A percentile compares a stretch with the other conserved stretches of the same genome.
Evolutionary conservation across 2,888 invertebrate genomes (phyloP).

Genomic region (Cantharis lateralis): DNA sequence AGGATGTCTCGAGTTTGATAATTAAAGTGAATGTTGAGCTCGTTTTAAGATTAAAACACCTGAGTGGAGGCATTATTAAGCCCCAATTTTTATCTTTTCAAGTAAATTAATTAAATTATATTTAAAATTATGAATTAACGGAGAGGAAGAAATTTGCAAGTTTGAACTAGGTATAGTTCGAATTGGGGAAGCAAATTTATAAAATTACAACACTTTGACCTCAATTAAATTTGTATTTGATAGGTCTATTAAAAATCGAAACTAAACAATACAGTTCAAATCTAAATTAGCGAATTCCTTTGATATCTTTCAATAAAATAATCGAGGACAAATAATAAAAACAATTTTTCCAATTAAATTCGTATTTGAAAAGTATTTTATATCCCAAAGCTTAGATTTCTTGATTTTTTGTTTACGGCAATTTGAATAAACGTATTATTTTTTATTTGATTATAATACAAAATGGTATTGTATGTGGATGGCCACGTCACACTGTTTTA

Average conservation of each 20-base stretch:
- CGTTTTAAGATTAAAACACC: not conserved
- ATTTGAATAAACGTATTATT: too few relatives aligned
- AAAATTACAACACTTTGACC: not conserved
- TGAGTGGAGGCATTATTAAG: not conserved
- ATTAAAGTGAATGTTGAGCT: slow-evolving; percentile 9
- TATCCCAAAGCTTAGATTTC: too few relatives aligned
- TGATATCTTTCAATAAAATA: not conserved
- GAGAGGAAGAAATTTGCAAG: not conserved
- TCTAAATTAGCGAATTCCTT: not conserved
- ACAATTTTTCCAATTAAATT: not conserved
- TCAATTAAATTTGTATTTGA: not conserved
- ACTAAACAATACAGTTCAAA: not conserved
- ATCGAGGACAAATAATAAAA: not conserved
- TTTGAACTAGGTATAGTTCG: not conserved
- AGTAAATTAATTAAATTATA: not conserved
- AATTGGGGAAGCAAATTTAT: not conserved
- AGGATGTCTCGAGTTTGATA: slow-evolving; percentile 7
- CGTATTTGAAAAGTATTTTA: too few relatives aligned
- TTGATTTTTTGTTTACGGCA: too few relatives aligned
- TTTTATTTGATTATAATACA: too few relatives aligned
- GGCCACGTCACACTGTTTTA: too few relatives aligned
- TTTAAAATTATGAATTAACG: not conserved
- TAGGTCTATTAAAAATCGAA: not conserved
- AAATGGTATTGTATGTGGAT: too few relatives aligned
- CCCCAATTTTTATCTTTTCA: not conserved